These are phyloP conservation scores for Eurypyga helias DNA, from an alignment of 2,113 vertebrate species.

Conservation along the genomic window DNA sequence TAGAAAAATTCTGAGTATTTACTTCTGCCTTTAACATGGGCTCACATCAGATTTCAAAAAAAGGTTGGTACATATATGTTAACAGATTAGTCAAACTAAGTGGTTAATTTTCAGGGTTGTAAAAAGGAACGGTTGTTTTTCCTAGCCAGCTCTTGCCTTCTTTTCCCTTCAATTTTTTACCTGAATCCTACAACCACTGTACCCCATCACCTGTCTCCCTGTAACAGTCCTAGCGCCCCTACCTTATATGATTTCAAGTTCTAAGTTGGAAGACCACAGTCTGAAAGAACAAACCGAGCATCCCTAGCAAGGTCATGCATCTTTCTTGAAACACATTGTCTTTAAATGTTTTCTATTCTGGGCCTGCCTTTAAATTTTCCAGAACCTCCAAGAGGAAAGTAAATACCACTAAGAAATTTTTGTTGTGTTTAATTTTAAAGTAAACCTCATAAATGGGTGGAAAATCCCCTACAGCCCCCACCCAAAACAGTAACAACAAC, in stretches of 20 bases:
- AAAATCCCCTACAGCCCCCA: no score
- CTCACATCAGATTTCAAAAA: not conserved
- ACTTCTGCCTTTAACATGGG: not conserved
- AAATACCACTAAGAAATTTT: not conserved
- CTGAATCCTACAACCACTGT: not conserved
- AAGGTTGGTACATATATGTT: not conserved
- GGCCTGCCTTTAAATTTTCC: not conserved
- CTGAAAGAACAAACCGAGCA: not conserved
- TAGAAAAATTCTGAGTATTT: not conserved
- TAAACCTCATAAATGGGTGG: not conserved
- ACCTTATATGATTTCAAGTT: not conserved
- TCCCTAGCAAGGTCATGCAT: not conserved
- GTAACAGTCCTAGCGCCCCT: not conserved
- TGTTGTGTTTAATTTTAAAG: not conserved
- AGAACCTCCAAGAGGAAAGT: not conserved
- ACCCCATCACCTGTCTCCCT: not conserved
- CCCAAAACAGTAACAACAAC: no score
- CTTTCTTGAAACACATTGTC: not conserved
- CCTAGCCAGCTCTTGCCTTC: not conserved
- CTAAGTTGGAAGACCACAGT: not conserved
- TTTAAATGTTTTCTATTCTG: not conserved
- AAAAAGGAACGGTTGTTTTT: not conserved
- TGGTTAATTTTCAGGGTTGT: not conserved
- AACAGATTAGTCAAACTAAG: not conserved
- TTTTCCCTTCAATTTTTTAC: not conserved